phyloP scores from a whole-genome alignment of 2,888 invertebrate genomes.

The Drosophila borealis region DNA sequence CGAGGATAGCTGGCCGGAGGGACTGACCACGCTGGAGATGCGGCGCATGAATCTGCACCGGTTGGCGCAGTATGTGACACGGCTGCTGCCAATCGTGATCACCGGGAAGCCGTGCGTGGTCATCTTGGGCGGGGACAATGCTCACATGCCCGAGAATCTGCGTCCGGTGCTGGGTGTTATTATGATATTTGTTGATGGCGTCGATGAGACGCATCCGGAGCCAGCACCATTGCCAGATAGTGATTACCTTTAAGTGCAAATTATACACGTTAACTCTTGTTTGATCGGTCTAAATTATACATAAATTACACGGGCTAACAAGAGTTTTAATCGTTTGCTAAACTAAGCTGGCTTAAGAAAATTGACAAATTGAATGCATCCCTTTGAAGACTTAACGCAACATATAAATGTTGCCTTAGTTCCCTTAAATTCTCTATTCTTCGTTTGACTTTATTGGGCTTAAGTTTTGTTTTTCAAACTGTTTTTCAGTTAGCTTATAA shows the following conservation, averaged over 20 bases:
- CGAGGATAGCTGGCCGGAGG: constrained; percentile 63
- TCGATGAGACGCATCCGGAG: constrained; percentile 49
- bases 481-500: too few species aligned
- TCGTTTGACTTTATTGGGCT: too few species aligned
- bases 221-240: constrained; percentile 27
- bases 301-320: background rate
- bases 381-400: too few species aligned
- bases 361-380: too few species aligned
- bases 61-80: constrained; percentile 44
- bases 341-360: too few species aligned
- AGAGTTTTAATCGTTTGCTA: background rate
- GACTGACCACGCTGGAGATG: constrained; percentile 45
- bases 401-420: too few species aligned
- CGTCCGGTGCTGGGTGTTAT: constrained; percentile 51
- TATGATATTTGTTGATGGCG: constrained; percentile 61
- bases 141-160: constrained; percentile 61
- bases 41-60: constrained; percentile 55
- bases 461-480: too few species aligned
- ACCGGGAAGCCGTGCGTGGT: constrained; percentile 54
- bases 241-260: constrained; percentile 36
- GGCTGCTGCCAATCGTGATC: constrained; percentile 38
- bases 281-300: constrained; percentile 30
- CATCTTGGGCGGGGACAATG: constrained; percentile 52
- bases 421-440: too few species aligned
- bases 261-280: constrained; percentile 14